phyloP scores from a whole-genome alignment of 2,797 vertebrate genomes.

The Sciurus vulgaris region DNA sequence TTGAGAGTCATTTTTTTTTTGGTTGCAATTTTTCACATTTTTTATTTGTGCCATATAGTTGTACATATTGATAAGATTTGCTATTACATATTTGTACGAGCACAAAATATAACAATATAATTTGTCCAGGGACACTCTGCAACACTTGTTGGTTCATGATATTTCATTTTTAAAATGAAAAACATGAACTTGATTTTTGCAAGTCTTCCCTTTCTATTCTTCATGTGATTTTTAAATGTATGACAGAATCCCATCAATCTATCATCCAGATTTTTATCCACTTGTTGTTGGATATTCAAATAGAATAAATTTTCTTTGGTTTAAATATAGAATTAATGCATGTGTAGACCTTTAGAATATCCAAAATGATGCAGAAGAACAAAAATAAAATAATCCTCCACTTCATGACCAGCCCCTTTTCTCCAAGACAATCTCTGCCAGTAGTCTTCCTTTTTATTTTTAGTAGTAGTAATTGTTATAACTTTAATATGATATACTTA shows the following conservation, averaged over 20 bases:
- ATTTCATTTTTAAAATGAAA: constrained; percentile 63
- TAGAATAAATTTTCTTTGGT: constrained; percentile 44
- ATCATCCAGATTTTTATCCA: constrained; percentile 48
- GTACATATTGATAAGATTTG: no score
- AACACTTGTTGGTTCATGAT: neutral
- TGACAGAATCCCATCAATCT: constrained; percentile 41
- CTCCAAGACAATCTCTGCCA: neutral
- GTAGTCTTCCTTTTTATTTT: constrained; percentile 5
- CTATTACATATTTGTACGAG: no score
- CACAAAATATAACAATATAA: no score
- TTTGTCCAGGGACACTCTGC: no score
- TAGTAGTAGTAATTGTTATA: constrained; percentile 35
- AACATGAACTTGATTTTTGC: constrained; percentile 18
- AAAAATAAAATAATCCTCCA: constrained; percentile 50
- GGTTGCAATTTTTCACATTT: no score
- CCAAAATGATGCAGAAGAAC: constrained; percentile 41
- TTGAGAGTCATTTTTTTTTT: neutral
- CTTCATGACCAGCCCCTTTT: neutral
- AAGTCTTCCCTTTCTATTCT: neutral
- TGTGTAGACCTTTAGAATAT: constrained; percentile 59
- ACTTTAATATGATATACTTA: constrained; percentile 5
- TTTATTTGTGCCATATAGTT: no score
- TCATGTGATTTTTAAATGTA: constrained; percentile 19
- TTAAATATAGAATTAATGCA: constrained; percentile 70
- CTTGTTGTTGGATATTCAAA: constrained; percentile 58